Conservation (phyloP, 2,113 vertebrate species). For the Phalacrocorax brasilianus region DNA sequence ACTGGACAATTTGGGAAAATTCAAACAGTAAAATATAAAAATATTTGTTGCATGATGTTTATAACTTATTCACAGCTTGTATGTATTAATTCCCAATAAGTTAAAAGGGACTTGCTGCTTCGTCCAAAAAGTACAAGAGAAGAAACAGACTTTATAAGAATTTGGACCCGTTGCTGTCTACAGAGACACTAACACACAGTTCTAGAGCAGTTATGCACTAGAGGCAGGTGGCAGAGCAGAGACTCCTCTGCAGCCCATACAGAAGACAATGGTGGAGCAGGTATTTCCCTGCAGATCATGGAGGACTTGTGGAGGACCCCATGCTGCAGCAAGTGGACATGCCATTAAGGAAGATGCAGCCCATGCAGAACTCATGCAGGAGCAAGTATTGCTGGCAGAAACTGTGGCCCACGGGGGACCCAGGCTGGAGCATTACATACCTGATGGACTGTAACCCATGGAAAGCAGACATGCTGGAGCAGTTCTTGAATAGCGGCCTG, state of each 20-base stretch:
- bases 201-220: neutral
- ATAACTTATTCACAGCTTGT: neutral
- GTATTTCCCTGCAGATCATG: neutral
- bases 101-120: neutral
- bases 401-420: too few species aligned
- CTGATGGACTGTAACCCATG: neutral
- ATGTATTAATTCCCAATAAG: neutral
- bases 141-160: neutral
- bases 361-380: too few species aligned
- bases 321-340: neutral
- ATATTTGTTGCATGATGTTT: neutral
- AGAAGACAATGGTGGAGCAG: neutral
- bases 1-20: neutral
- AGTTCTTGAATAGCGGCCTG: neutral
- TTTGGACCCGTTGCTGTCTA: neutral
- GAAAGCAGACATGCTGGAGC: neutral
- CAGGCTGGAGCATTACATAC: rapidly evolving
- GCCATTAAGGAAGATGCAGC: neutral
- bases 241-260: too few species aligned
- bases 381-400: neutral
- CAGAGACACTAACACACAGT: neutral
- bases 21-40: neutral
- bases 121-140: neutral
- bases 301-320: neutral
- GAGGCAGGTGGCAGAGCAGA: neutral